Evolutionary conservation across 2,888 invertebrate species (phyloP).

Genomic region (Macropis europaea): DNA sequence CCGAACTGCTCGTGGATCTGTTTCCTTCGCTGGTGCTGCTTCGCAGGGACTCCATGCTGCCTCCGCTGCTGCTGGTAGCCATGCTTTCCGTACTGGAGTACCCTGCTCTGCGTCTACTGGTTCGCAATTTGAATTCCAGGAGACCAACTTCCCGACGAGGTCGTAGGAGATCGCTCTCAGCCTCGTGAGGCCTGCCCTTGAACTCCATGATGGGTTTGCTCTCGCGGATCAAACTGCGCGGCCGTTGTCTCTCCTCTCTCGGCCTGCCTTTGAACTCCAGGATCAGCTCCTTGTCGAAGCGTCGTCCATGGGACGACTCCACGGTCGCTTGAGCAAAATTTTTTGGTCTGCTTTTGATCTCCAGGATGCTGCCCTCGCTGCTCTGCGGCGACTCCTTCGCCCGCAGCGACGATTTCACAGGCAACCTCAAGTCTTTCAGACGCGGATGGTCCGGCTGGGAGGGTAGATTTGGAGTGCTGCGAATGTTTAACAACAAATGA

Average conservation of each 20-base stretch:
- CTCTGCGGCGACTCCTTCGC: slow-evolving; percentile 84
- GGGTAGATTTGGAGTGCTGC: slow-evolving; percentile 90
- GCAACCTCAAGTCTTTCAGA: slow-evolving; percentile 87
- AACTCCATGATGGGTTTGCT: slow-evolving; percentile 86
- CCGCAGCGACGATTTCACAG: slow-evolving; percentile 86
- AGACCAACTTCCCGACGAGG: slow-evolving; percentile 80
- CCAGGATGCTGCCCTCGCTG: slow-evolving; percentile 84
- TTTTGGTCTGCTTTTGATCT: slow-evolving; percentile 82
- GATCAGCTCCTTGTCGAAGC: slow-evolving; percentile 82
- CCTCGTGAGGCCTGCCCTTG: slow-evolving; percentile 84
- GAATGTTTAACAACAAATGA: slow-evolving; percentile 84
- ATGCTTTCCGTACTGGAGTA: slow-evolving; percentile 93
- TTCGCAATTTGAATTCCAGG: slow-evolving; percentile 83
- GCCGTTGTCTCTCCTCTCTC: slow-evolving; percentile 76
- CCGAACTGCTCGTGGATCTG: slow-evolving; percentile 91
- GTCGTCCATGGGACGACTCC: slow-evolving; percentile 81
- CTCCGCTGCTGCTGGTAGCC: slow-evolving; percentile 92
- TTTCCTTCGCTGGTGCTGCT: slow-evolving; percentile 94
- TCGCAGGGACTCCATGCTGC: slow-evolving; percentile 92
- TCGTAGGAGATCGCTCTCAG: slow-evolving; percentile 67
- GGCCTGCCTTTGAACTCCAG: slow-evolving; percentile 87
- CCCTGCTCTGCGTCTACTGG: slow-evolving; percentile 82
- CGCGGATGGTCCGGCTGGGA: slow-evolving; percentile 84
- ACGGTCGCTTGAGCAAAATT: slow-evolving; percentile 78
- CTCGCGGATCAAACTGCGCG: slow-evolving; percentile 75